phyloP scores from a whole-genome alignment of 2,888 invertebrate species.

The Lasioglossum marginatum region DNA sequence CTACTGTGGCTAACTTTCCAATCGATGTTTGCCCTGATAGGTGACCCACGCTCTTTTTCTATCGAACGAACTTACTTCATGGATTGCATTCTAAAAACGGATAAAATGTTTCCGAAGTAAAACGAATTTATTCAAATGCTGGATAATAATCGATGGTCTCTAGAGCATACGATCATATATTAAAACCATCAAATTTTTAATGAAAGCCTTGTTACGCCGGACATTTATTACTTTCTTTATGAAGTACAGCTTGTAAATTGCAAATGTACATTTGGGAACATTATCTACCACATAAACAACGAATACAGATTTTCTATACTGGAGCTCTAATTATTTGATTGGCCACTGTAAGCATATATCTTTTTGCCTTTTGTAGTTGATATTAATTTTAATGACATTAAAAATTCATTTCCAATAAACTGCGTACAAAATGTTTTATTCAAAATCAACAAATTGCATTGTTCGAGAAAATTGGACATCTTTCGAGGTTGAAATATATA shows the following conservation, averaged over 20 bases:
- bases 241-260: background rate
- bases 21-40: slow-evolving; percentile 78
- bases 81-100: slow-evolving; percentile 60
- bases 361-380: background rate
- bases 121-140: background rate
- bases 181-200: background rate
- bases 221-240: background rate
- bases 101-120: background rate
- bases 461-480: too few species aligned
- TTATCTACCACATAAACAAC: too few species aligned
- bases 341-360: background rate
- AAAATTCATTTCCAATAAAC: too few species aligned
- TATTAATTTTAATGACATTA: too few species aligned
- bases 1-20: slow-evolving; percentile 76
- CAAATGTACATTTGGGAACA: background rate
- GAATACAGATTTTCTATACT: too few species aligned
- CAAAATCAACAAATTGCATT: background rate
- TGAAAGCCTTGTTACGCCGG: background rate
- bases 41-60: slow-evolving; percentile 52
- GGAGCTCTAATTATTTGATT: too few species aligned
- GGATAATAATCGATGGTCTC: background rate
- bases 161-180: background rate
- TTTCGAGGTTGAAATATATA: too few species aligned
- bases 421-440: too few species aligned
- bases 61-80: slow-evolving; percentile 39